Conservation (phyloP, 2,888 invertebrate species). For the Leptopilina syphax region DNA sequence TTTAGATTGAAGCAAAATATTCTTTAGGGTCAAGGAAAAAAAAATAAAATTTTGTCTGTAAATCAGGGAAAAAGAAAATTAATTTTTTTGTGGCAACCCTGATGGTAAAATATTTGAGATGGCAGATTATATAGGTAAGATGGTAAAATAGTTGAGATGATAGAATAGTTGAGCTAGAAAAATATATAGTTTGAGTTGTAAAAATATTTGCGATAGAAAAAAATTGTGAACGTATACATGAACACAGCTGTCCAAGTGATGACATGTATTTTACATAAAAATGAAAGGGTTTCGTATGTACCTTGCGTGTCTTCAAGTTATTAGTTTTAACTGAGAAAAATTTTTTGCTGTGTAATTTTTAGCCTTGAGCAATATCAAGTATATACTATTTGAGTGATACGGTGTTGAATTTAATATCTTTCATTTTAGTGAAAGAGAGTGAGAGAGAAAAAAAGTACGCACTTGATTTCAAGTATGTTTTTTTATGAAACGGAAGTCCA, state of each 20-base stretch:
- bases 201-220: too few relatives aligned
- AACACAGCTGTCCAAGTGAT: constrained; percentile 27
- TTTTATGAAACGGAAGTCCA: constrained; percentile 19
- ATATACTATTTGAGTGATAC: neutral
- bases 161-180: too few relatives aligned
- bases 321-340: neutral
- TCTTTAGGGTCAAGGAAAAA: too few relatives aligned
- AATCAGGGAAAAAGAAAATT: too few relatives aligned
- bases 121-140: too few relatives aligned
- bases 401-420: neutral
- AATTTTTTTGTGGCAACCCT: too few relatives aligned
- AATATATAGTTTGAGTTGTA: too few relatives aligned
- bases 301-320: constrained; percentile 21
- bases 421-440: neutral
- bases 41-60: too few relatives aligned
- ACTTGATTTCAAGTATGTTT: constrained; percentile 12
- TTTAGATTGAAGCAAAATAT: too few relatives aligned
- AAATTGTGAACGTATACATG: neutral
- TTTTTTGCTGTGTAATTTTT: neutral
- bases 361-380: neutral
- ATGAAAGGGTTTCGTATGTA: neutral
- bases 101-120: too few relatives aligned
- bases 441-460: neutral
- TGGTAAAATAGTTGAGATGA: too few relatives aligned
- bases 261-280: constrained; percentile 29